Percentiles rank a stretch among this genome's conserved stretches.
Evolutionary conservation across 2,797 vertebrate species (phyloP).

Genomic region (Neosilurus mollespiculum): DNA sequence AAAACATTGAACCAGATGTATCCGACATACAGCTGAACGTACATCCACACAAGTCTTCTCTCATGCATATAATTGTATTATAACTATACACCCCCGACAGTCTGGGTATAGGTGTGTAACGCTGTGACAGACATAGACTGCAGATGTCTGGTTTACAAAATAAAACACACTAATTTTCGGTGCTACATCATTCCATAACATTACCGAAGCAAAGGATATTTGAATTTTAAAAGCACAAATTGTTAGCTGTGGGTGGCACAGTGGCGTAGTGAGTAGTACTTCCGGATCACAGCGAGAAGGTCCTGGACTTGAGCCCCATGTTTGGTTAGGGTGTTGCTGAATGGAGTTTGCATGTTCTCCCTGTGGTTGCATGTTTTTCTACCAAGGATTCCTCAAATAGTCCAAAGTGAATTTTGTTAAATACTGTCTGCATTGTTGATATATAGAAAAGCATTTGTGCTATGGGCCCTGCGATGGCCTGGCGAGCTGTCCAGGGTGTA

Average conservation of each 20-base stretch:
- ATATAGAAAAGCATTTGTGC: not conserved
- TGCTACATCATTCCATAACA: not conserved
- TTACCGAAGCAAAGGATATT: not conserved
- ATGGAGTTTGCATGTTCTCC: too few relatives aligned
- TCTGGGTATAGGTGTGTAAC: constrained; percentile 54
- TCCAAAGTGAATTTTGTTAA: not conserved
- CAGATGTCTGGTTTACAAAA: constrained; percentile 36
- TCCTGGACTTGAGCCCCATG: too few relatives aligned
- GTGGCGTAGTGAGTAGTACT: too few relatives aligned
- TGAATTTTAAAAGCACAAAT: not conserved
- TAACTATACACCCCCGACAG: constrained; percentile 53
- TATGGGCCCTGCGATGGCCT: too few relatives aligned
- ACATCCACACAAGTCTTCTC: constrained; percentile 59
- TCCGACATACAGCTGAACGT: constrained; percentile 30
- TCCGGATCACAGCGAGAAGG: too few relatives aligned
- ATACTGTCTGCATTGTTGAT: too few relatives aligned
- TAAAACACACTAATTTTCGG: not conserved
- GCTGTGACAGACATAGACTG: constrained; percentile 68
- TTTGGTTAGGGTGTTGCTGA: too few relatives aligned
- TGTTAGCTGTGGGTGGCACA: not conserved
- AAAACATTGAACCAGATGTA: constrained; percentile 40
- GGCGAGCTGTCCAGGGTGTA: too few relatives aligned
- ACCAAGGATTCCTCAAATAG: too few relatives aligned
- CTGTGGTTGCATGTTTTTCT: too few relatives aligned
- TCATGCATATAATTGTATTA: constrained; percentile 73